Conservation (phyloP, 1,140 invertebrate genomes). For the Scaptomyza pallida region DNA sequence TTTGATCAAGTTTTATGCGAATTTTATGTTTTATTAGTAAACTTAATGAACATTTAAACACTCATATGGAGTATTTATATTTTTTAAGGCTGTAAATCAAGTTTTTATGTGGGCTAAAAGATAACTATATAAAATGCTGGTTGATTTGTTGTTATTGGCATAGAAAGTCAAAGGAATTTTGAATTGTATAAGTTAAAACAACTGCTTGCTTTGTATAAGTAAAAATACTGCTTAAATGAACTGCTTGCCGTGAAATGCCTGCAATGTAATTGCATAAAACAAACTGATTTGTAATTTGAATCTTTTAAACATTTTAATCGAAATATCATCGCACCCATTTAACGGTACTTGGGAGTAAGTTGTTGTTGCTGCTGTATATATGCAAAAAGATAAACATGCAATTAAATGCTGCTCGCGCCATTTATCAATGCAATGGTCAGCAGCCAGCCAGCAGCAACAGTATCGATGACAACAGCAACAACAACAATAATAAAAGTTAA, state of each 20-base stretch:
- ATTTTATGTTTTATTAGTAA: slow-evolving; percentile 34
- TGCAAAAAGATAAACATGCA: slow-evolving; percentile 37
- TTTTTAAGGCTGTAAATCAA: not conserved
- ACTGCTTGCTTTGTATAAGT: not conserved
- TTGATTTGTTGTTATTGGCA: too few species aligned
- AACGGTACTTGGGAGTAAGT: not conserved
- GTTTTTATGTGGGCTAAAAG: not conserved
- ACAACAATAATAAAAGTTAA: slow-evolving; percentile 42
- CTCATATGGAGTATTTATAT: not conserved
- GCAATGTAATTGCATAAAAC: slow-evolving; percentile 3
- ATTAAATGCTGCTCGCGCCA: slow-evolving; percentile 47
- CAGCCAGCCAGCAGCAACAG: slow-evolving; percentile 23
- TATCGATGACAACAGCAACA: slow-evolving; percentile 5
- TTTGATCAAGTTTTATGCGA: slow-evolving; percentile 32
- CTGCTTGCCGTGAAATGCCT: not conserved
- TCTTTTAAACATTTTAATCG: slow-evolving; percentile 7
- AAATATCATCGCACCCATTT: slow-evolving; percentile 2
- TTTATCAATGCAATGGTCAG: slow-evolving; percentile 64
- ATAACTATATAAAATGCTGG: too few species aligned
- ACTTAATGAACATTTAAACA: slow-evolving; percentile 4
- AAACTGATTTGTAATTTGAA: not conserved
- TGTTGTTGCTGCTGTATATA: slow-evolving; percentile 39
- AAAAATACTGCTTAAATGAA: not conserved
- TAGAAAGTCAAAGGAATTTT: too few species aligned
- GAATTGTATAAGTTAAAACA: too few species aligned